Base-by-base conservation (phyloP, 1,140 invertebrate genomes). In the Nasonia vitripennis region DNA sequence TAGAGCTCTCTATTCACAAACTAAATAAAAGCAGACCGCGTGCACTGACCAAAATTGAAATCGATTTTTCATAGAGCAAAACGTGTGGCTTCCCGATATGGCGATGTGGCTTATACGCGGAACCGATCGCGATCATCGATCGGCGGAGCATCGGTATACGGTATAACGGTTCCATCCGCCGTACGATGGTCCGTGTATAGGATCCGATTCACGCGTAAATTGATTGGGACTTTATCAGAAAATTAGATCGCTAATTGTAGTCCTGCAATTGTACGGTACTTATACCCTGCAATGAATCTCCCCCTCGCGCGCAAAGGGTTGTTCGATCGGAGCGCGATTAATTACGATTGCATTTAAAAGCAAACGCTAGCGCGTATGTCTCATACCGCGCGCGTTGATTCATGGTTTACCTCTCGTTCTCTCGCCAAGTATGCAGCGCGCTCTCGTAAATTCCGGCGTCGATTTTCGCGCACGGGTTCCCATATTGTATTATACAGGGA, bases 181-280 rank as follows among this genome's bases (percentile, higher is more conserved):
- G 5, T 7, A 20, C 4, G 45, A 20, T 31, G 2, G 7, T 74
- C 27, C 1, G 27, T 27, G 27, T 37, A 37, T 37, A 75, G 10
- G 37, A 82, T 74, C 31, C 62, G 31, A 37, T 82, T 75, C 71
- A 51, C 45, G 37, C 27, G n/a, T 67, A 82, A 67, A 67, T 77
- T 23, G 17, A 45, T 34, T n/a, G n/a, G 27, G 68, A 67, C 62
- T 2, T 77, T 83, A 83, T 83, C 73, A 55, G 51, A 41, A 67
- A 83, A 77, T 77, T 83, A 55, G 51, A 77, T 83, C 81, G 27
- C 12, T 37, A 37, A 23, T 20, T 41, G 81, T 34, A 81, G 20
- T 71, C 23, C 23, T 71, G 12, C 70, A 31, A 71, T 71, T 62
- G 55, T 62, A n/a, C 7, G 55, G 55, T 62, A 62, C 55, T 62